These are phyloP conservation scores for Pseudomyrmex gracilis DNA, from an alignment of 1,140 invertebrate species.

Conservation along the genomic window DNA sequence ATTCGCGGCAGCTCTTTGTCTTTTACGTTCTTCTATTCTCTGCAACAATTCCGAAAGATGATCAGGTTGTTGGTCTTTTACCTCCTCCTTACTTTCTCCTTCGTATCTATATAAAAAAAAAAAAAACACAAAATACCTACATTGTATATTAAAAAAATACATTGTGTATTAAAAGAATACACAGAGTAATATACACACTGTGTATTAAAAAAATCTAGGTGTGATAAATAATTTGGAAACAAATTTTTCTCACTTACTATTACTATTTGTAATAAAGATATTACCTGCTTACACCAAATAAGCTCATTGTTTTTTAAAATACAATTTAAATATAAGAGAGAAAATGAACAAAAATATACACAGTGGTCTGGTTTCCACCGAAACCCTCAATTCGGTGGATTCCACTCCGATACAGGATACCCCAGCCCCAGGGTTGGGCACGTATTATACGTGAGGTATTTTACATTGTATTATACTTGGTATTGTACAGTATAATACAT, in stretches of 20 bases:
- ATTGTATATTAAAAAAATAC: too few species aligned
- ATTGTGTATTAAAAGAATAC: too few species aligned
- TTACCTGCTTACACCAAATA: conserved; percentile 85
- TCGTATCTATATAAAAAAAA: conserved; percentile 83
- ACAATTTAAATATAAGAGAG: not conserved
- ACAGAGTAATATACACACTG: conserved; percentile 18
- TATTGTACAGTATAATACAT: too few species aligned
- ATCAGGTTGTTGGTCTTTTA: conserved; percentile 84
- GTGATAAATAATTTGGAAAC: not conserved
- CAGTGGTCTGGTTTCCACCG: too few species aligned
- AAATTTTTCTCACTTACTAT: not conserved
- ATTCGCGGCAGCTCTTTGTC: conserved; percentile 71
- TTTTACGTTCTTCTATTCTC: conserved; percentile 87
- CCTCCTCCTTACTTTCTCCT: conserved; percentile 80
- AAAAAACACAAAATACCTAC: too few species aligned
- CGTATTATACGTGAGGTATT: too few species aligned
- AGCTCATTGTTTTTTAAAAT: conserved; percentile 80
- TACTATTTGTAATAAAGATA: not conserved
- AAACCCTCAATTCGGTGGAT: too few species aligned
- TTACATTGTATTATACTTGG: too few species aligned
- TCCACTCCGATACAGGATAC: too few species aligned
- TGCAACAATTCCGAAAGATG: conserved; percentile 87
- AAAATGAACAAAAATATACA: not conserved
- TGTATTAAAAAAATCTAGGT: conserved; percentile 47
- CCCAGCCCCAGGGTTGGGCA: too few species aligned